Evolutionary conservation across 2,888 invertebrate genomes (phyloP), one percentile per base, ranked within the genome.

Genomic region (Limnephilus marmoratus): DNA sequence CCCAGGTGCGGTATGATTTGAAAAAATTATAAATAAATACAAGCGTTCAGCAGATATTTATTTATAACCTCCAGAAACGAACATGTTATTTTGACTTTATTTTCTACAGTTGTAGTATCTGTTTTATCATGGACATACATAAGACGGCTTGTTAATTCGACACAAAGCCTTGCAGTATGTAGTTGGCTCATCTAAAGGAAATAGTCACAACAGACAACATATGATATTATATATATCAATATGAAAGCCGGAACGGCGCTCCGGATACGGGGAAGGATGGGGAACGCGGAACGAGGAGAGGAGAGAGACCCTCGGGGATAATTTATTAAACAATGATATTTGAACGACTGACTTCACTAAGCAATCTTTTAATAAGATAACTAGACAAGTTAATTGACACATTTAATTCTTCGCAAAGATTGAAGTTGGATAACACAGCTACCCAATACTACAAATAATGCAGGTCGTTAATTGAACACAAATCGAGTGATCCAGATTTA

Each of bases 161-260:
- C 37, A 83, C 83, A 83, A 82, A 29, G 31, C 82, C 29, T 29
- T 29, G 29, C 31, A 34, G 12, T 15, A 34, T 34, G 29, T 49
- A 86, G 86, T 86, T 53, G 7, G 29, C 29, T 29, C 49, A 68
- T 68, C 68, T 24, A 53, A 31, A 7, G 85, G 45, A 86, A 86
- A 86, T 53, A 86, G 86, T 86, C 53, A 86, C 86, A 53, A 68
- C 24, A 68, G 53, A 53, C 18, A 53, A 53, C 18, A 68, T 24
- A 18, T 24, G 4, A 45, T 45, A 45, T 45, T 45, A 45, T 45
- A 45, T 68, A 68, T 24, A n/a, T 68, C 68, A n/a, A 68, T 68
- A 68, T 68, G 68, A 68, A 24, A 68, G 68, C 7, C n/a, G 68
- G 68, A 68, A 68, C 68, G 68, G 24, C 24, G 68, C 68, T 68